phyloP scores from a whole-genome alignment of 1,140 invertebrate species.

The Venustaconcha ellipsiformis region DNA sequence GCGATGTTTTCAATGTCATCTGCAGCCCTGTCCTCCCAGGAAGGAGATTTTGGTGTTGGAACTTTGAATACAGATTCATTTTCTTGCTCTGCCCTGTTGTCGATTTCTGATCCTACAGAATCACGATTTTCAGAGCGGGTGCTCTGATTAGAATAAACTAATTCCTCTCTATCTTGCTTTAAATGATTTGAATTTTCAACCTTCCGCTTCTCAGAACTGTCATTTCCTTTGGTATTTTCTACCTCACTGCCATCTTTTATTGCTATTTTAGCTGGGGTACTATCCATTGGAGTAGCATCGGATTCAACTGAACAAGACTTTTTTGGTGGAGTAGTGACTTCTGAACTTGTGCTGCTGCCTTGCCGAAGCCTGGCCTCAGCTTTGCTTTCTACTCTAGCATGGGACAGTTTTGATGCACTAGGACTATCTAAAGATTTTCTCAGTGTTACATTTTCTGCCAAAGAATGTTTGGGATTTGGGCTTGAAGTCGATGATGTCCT shows the following conservation, averaged over 20 bases:
- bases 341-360: too few relatives aligned
- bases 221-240: neutral
- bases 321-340: too few relatives aligned
- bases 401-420: too few relatives aligned
- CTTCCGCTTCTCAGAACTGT: neutral
- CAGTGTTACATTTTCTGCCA: too few relatives aligned
- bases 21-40: constrained; percentile 1
- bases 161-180: neutral
- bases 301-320: too few relatives aligned
- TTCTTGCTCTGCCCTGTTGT: neutral
- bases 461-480: too few relatives aligned
- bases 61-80: constrained; percentile 42
- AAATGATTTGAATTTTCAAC: neutral
- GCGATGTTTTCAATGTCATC: constrained; percentile 24
- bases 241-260: constrained; percentile 5
- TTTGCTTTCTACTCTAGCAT: too few relatives aligned
- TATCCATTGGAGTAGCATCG: too few relatives aligned
- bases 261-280: too few relatives aligned
- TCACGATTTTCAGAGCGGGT: neutral
- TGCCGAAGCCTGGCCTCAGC: too few relatives aligned
- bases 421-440: too few relatives aligned
- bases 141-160: neutral
- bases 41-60: constrained; percentile 35
- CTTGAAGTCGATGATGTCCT: too few relatives aligned
- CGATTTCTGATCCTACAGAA: neutral